phyloP scores from a whole-genome alignment of 2,113 vertebrate species.

The Gopherus evgoodei region DNA sequence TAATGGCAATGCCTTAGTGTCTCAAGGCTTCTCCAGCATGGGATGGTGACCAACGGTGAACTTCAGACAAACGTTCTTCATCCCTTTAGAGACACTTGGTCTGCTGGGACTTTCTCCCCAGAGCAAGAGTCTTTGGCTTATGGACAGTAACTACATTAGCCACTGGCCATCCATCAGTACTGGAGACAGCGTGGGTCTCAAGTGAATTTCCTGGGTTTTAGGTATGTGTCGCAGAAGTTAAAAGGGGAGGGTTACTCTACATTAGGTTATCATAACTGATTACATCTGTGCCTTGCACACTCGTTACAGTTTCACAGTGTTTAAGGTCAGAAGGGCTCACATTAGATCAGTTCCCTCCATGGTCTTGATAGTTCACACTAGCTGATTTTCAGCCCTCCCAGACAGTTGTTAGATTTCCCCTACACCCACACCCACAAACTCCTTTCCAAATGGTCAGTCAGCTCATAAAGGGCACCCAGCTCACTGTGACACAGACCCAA shows the following conservation, averaged over 20 bases:
- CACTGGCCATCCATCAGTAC: too few species aligned
- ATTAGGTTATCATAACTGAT: neutral
- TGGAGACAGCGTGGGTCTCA: too few species aligned
- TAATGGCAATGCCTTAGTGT: too few species aligned
- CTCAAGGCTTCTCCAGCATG: too few species aligned
- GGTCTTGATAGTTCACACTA: neutral
- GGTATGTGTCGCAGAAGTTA: too few species aligned
- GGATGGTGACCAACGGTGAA: too few species aligned
- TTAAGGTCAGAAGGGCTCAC: neutral
- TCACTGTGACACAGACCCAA: neutral
- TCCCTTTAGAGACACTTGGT: neutral
- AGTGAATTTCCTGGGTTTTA: too few species aligned
- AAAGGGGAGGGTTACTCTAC: too few species aligned
- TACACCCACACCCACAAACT: neutral
- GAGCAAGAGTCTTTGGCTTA: neutral
- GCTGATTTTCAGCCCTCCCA: neutral
- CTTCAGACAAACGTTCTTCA: too few species aligned
- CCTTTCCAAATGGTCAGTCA: neutral
- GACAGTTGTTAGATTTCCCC: neutral
- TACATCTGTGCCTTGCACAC: neutral
- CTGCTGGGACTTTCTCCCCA: neutral
- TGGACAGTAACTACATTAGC: neutral
- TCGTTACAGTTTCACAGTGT: neutral
- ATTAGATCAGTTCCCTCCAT: neutral
- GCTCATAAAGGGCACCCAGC: neutral